Evolutionary conservation across 2,113 vertebrate species (phyloP), one percentile per base, ranked within the genome.

Genomic region (Machaerirhynchus nigripectus): DNA sequence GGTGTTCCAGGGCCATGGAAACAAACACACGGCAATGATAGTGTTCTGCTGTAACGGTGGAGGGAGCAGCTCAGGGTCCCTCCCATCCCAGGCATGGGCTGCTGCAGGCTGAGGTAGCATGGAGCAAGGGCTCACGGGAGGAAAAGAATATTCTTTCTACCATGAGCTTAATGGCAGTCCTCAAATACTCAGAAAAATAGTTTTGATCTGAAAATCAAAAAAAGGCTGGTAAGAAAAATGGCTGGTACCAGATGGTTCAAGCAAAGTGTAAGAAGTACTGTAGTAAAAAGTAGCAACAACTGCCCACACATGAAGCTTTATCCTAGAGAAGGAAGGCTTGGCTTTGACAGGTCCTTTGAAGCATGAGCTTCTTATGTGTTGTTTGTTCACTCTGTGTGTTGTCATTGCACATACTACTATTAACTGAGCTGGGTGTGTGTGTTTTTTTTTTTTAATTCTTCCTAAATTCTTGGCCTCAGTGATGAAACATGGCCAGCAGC

Each of bases 241-340:
- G 26, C 37, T 78, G 81, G 27, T 50, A 77, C 68, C 78, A 93
- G 86, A 83, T 92, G 74, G 71, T 74, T 74, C 31, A 39, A 49
- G 39, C 39, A 26, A 80, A 64, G 40, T 44, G 37, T 76, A 74
- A 70, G 86, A 71, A 61, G 31, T 46, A 16, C 39, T 49, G 53
- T 80, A 89, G 87, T 89, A 70, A 86, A 78, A 64, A 50, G 73
- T 67, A 89, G 84, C 89, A 94, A 69, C 91, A 82, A 21, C 68
- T 94, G 90, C 91, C 91, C 82, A 92, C 73, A 44, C 50, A 15
- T 24, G 60, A 71, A 76, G 28, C 30, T 69, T 88, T 70, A 44
- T 87, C 40, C 24, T 61, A 24, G 69, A 61, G 44, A 46, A 75
- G 40, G 53, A 71, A 56, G 69, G 35, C 50, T 87, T 50, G 79